These are phyloP conservation scores for Illadopsis cleaveri DNA, from an alignment of 2,113 vertebrate genomes.

Conservation along the genomic window DNA sequence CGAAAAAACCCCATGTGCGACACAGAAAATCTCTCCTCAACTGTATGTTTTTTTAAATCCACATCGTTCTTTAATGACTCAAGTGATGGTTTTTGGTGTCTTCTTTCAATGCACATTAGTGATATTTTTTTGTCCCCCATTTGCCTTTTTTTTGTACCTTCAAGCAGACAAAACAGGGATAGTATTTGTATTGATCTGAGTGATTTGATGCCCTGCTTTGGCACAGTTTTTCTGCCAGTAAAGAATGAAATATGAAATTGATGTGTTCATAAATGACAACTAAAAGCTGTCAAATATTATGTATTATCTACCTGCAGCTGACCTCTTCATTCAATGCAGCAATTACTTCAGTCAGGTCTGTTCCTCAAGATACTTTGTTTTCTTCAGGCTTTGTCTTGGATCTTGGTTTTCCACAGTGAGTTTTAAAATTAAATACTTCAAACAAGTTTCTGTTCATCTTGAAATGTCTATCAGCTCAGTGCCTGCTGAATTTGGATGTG, in stretches of 20 bases:
- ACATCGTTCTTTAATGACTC: fast-evolving
- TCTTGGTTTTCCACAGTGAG: background rate
- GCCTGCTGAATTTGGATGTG: background rate
- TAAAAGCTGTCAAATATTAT: background rate
- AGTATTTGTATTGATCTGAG: background rate
- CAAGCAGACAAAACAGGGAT: background rate
- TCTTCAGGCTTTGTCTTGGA: background rate
- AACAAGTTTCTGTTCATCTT: constrained; percentile 2
- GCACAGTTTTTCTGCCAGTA: background rate
- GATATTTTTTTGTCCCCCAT: fast-evolving
- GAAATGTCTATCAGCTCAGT: background rate
- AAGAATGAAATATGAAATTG: background rate
- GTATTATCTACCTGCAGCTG: background rate
- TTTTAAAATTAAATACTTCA: constrained; percentile 10
- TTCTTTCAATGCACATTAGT: background rate
- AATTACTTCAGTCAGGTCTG: background rate
- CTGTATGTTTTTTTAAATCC: background rate
- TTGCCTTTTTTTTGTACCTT: background rate
- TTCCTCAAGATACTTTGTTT: background rate
- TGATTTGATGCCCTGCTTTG: background rate
- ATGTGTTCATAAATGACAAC: background rate
- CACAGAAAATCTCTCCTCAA: background rate
- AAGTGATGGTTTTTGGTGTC: background rate
- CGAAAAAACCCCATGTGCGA: fast-evolving
- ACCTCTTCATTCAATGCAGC: background rate